Base-by-base conservation (phyloP, 2,797 vertebrate species). In the Jordanella pulchra region DNA sequence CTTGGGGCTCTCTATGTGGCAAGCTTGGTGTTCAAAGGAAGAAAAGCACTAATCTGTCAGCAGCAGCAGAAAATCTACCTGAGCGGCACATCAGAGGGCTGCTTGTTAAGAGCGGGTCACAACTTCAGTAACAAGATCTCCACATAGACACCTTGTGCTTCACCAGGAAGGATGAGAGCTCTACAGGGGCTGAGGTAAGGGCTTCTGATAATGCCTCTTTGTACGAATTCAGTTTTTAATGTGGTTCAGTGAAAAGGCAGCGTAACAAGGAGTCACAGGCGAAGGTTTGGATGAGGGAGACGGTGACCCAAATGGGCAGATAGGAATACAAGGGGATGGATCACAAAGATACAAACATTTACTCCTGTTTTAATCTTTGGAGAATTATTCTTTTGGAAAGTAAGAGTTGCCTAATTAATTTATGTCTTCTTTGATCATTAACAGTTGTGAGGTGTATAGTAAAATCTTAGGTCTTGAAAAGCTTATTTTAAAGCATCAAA, bases 121-220 rank as follows among this genome's bases (percentile, higher is more conserved):
- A 81, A 78, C 58, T 65, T 47, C 18, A 1, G 81, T 78, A 83
- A 87, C 79, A 30, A 73, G 83, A 88, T 72, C 74, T 78, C 47
- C 13, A 71, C 76, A 66, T 74, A 53, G 64, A 87, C 85, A 81
- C 84, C 83, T 78, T 28, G 50, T 66, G 79, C 79, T 69, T 70
- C 72, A 23, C 73, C 60, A 58, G 69, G 55, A 69, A 12, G 45
- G 69, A 70, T 61, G 65, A 67, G 80, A 60, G 67, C 12, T 47
- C 70, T 74, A 79, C 55, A 25, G n/a, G 45, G 65, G 47, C 75
- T 0, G 25, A 25, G 69, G 66, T 47, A 7, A 30, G 71, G 68
- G 53, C 67, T 27, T 68, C 58, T 72, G 55, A 84, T 84, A 83
- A 79, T 47, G 67, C 72, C 7, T 39, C 81, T 84, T 80, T 86